Percentiles rank a stretch among this genome's conserved stretches.
Conservation (phyloP, 2,888 invertebrate genomes). For the Saturnia japonica region DNA sequence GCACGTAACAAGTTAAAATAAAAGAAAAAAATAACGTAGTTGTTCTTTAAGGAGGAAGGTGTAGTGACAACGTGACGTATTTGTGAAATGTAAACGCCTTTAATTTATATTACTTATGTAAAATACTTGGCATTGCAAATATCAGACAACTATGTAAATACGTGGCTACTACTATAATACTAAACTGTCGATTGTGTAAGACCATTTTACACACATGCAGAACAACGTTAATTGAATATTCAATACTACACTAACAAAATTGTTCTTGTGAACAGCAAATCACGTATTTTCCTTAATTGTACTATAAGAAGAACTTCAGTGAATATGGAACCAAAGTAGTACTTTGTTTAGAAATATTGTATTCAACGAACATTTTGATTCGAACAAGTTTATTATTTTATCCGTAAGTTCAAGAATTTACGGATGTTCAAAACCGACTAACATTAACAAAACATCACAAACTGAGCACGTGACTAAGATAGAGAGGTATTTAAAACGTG, state of each 20-base stretch:
- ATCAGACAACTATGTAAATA: constrained; percentile 33
- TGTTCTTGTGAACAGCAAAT: neutral
- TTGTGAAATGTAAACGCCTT: constrained; percentile 64
- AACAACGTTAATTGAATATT: neutral
- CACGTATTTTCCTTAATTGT: neutral
- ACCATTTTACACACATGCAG: neutral
- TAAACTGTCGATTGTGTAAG: constrained; percentile 1
- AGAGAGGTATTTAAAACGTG: constrained; percentile 17
- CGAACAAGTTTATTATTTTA: neutral
- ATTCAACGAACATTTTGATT: neutral
- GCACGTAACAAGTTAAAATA: no score
- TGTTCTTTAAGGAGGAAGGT: constrained; percentile 18
- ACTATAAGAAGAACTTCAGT: neutral
- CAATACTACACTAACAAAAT: neutral
- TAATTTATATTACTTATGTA: constrained; percentile 27
- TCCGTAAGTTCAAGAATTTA: neutral
- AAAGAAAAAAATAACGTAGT: neutral
- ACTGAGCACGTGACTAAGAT: constrained; percentile 2
- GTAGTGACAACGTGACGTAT: constrained; percentile 43
- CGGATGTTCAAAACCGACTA: neutral
- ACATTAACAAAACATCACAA: constrained; percentile 7
- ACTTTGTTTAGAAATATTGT: constrained; percentile 13
- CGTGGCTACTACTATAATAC: constrained; percentile 17
- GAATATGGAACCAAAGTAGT: neutral
- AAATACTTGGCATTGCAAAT: constrained; percentile 54